Percentiles rank a stretch among this genome's conserved stretches.
These are phyloP conservation scores for Epicampocera succincta DNA, from an alignment of 2,888 invertebrate species.

Conservation along the genomic window DNA sequence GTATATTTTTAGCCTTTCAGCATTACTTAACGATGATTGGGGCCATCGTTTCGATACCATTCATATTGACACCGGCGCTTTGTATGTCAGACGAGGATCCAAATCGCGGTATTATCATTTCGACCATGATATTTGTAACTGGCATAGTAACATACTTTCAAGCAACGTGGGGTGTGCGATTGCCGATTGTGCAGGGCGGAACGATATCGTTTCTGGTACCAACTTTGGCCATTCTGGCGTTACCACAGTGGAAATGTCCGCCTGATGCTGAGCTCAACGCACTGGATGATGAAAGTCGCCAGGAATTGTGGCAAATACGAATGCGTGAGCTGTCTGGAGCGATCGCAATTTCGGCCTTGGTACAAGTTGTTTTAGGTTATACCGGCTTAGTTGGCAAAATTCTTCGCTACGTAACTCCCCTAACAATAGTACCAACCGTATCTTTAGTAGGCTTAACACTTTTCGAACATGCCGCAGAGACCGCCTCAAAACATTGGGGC, in stretches of 20 bases:
- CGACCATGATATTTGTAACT: conserved; percentile 91
- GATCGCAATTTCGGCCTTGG: conserved; percentile 89
- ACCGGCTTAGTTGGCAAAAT: conserved; percentile 89
- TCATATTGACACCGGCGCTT: conserved; percentile 90
- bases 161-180: conserved; percentile 88
- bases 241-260: conserved; percentile 89
- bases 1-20: conserved; percentile 91
- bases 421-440: conserved; percentile 92
- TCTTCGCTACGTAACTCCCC: conserved; percentile 89
- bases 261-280: conserved; percentile 82
- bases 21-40: conserved; percentile 94
- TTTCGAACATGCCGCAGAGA: conserved; percentile 90
- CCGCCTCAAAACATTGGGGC: conserved; percentile 93
- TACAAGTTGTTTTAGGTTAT: conserved; percentile 88
- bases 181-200: conserved; percentile 90
- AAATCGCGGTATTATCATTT: conserved; percentile 88
- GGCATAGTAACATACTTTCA: conserved; percentile 89
- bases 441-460: conserved; percentile 91
- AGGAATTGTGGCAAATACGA: conserved; percentile 87
- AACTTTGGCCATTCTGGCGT: conserved; percentile 87
- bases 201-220: conserved; percentile 91
- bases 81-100: conserved; percentile 90
- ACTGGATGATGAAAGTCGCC: conserved; percentile 84
- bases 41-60: conserved; percentile 91
- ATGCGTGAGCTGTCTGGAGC: conserved; percentile 93